phyloP scores from a whole-genome alignment of 2,888 invertebrate species.

The Drosophila rubida region DNA sequence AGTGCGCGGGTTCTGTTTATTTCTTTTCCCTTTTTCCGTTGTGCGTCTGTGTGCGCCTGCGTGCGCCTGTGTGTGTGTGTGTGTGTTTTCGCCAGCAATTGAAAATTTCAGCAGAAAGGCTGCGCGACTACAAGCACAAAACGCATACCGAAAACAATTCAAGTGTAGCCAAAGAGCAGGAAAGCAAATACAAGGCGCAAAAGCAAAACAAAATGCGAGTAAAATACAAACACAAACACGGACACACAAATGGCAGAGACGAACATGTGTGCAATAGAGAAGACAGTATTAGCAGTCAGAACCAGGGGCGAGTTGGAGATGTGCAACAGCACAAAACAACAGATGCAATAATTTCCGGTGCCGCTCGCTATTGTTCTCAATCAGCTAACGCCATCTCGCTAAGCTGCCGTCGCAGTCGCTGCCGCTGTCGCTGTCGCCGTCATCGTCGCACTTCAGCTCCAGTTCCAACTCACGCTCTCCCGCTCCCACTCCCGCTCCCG shows the following conservation, averaged over 20 bases:
- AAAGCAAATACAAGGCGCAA: conserved; percentile 37
- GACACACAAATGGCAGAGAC: not conserved
- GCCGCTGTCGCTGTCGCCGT: too few species aligned
- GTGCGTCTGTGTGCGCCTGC: too few species aligned
- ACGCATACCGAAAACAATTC: conserved; percentile 50
- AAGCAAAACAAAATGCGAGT: conserved; percentile 27
- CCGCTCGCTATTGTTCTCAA: conserved; percentile 71
- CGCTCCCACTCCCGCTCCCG: conserved; percentile 1
- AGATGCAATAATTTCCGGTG: conserved; percentile 76
- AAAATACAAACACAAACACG: conserved; percentile 2
- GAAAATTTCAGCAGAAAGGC: conserved; percentile 48
- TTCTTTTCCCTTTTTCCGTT: conserved; percentile 22
- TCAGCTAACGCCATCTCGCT: conserved; percentile 72
- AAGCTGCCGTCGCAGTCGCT: not conserved
- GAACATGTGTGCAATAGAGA: conserved; percentile 13
- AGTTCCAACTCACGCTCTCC: conserved; percentile 4
- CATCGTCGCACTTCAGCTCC: conserved; percentile 8
- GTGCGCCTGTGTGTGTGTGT: too few species aligned
- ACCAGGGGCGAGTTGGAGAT: conserved; percentile 19
- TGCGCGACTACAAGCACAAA: conserved; percentile 23
- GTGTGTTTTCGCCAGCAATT: conserved; percentile 36
- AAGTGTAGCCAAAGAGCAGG: conserved; percentile 54
- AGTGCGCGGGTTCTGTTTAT: conserved; percentile 18
- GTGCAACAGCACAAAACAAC: conserved; percentile 60
- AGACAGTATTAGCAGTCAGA: conserved; percentile 13